These are phyloP conservation scores for Denticeps clupeoides DNA, from an alignment of 2,797 vertebrate species.

Conservation along the genomic window DNA sequence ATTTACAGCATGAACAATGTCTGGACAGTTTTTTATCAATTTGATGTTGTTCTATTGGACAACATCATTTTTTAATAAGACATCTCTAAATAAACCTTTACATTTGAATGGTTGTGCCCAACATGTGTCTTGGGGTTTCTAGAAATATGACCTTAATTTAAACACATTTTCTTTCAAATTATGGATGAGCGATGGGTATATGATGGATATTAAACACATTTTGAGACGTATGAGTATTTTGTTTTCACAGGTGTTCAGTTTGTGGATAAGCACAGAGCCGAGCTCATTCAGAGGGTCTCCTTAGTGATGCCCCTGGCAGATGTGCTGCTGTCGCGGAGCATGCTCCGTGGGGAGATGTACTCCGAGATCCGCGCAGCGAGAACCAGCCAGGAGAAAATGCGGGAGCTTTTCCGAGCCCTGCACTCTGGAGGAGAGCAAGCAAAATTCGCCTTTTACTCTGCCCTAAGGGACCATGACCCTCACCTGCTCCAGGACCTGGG, in stretches of 20 bases:
- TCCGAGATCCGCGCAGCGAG: background rate
- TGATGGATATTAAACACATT: no score
- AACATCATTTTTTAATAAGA: no score
- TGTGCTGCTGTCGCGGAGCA: background rate
- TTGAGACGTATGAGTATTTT: no score
- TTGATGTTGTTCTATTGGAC: no score
- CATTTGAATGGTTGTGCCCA: no score
- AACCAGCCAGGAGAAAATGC: slow-evolving; percentile 8
- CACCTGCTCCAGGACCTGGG: background rate
- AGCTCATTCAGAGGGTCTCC: slow-evolving; percentile 9
- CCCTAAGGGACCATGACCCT: background rate
- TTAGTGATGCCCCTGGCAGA: slow-evolving; percentile 17
- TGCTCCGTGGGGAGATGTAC: slow-evolving; percentile 12
- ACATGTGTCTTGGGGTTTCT: no score
- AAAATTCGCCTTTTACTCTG: background rate
- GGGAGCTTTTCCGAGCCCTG: background rate
- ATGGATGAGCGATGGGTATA: no score
- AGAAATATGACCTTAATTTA: no score
- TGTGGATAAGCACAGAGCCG: slow-evolving; percentile 6
- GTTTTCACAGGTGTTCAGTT: slow-evolving; percentile 8
- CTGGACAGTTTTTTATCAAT: no score
- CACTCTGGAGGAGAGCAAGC: background rate
- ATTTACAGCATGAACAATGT: no score
- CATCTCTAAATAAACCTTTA: no score
- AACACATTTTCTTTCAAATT: no score